Evolutionary conservation across 2,888 invertebrate genomes (phyloP).

Genomic region (Chymomyza procnemis): DNA sequence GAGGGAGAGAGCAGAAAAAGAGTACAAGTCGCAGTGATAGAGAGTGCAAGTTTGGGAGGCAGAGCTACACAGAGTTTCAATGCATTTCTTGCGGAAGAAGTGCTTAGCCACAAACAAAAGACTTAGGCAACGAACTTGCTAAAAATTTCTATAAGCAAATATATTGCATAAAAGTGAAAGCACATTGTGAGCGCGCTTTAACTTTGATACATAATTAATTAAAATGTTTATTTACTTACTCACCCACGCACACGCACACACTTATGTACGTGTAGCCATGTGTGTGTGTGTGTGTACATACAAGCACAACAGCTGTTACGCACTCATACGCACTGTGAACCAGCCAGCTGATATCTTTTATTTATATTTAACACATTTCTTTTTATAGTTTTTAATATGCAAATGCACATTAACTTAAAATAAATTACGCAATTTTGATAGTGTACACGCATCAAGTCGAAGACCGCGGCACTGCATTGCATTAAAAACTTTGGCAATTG

Average conservation of each 20-base stretch:
- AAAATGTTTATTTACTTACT: not conserved
- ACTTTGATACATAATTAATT: not conserved
- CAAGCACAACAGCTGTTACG: not conserved
- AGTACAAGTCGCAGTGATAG: not conserved
- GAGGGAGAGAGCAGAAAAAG: not conserved
- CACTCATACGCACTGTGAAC: not conserved
- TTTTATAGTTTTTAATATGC: not conserved
- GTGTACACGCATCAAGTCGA: not conserved
- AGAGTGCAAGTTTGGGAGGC: not conserved
- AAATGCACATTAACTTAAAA: not conserved
- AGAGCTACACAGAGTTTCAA: not conserved
- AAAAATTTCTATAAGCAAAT: not conserved
- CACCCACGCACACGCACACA: not conserved
- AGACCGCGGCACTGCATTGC: not conserved
- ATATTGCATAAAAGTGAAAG: not conserved
- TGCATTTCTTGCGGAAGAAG: not conserved
- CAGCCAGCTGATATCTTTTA: not conserved
- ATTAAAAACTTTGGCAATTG: not conserved
- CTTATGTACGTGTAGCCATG: not conserved
- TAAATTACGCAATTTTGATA: not conserved
- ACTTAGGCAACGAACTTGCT: conserved; percentile 46
- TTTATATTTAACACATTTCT: not conserved
- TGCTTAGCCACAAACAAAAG: conserved; percentile 30
- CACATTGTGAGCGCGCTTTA: not conserved
- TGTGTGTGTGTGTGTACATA: not conserved